Base-by-base conservation (phyloP, 2,113 vertebrate species). In the Tringa solitaria region DNA sequence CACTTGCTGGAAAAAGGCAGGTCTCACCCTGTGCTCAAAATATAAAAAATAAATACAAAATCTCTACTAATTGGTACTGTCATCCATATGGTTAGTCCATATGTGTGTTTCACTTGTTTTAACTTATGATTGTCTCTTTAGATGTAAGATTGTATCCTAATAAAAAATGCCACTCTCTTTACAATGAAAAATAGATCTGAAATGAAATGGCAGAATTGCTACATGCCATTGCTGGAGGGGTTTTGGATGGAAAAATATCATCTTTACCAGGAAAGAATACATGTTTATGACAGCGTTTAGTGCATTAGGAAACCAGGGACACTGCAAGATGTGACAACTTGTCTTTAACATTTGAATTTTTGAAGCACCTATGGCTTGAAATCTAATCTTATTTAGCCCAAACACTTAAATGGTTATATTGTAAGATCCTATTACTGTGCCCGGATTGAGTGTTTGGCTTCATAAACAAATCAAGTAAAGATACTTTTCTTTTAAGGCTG, bases 1-100 rank as follows among this genome's bases (percentile, higher is more conserved):
- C 96, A 96, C 97, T 96, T 96, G 91, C 95, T 81, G 95, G 74
- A 97, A 97, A 96, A 95, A 96, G 87, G 80, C 92, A 95, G 88
- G 92, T 83, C 78, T 93, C 51, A 96, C 96, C 87, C 90, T 88
- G 95, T 92, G 95, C 93, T 64, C 37, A 63, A 84, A 89, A 96
- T 89, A 90, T 81, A 95, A 82, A 93, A 74, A 91, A 86, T 92
- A 96, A 92, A 74, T 7, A 84, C 76, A 77, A 92, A 95, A 95
- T 91, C 80, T 90, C 83, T 43, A 28, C 92, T 89, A 67, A 95
- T 73, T 93, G 67, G 87, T 27, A 84, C 96, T 94, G 96, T 96
- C 92, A 86, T 83, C 64, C 84, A 84, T 85, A 70, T 85, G 73
- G 84, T 92, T 82, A 60, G 19, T 35, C 74, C 72, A 39, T 96